Evolutionary conservation across 2,113 vertebrate species (phyloP).

Genomic region (Alouatta palliata): DNA sequence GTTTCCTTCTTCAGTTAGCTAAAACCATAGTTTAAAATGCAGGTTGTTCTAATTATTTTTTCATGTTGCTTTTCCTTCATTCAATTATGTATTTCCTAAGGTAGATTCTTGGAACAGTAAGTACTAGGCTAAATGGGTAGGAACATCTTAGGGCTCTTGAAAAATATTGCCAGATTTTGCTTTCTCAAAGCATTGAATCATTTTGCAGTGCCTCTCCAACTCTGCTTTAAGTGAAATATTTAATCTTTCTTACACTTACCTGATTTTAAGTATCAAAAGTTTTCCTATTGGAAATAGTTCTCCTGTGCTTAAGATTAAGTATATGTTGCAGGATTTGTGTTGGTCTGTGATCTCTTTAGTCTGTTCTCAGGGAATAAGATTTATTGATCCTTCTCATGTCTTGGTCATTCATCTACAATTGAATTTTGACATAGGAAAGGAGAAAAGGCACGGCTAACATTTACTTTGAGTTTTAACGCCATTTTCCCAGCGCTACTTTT

Average conservation of each 20-base stretch:
- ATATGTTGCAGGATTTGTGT: neutral
- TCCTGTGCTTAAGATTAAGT: neutral
- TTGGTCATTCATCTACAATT: neutral
- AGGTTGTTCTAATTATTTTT: neutral
- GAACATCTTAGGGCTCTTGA: neutral
- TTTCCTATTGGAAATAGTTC: neutral
- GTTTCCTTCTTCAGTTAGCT: neutral
- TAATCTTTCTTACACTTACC: neutral
- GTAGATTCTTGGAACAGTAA: neutral
- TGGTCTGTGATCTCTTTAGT: neutral
- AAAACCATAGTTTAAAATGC: neutral
- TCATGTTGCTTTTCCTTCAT: neutral
- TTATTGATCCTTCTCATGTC: neutral
- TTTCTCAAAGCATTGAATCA: neutral
- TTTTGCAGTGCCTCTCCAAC: neutral
- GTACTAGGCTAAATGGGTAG: neutral
- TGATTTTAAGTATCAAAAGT: neutral
- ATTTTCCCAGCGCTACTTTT: neutral
- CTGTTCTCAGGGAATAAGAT: neutral
- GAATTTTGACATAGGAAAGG: neutral
- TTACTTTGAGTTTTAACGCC: neutral
- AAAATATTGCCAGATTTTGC: neutral
- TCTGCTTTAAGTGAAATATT: conserved; percentile 7
- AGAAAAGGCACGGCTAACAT: neutral
- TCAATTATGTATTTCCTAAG: neutral